Conservation (phyloP, 2,888 invertebrate species). For the Microctonus aethiopoides region DNA sequence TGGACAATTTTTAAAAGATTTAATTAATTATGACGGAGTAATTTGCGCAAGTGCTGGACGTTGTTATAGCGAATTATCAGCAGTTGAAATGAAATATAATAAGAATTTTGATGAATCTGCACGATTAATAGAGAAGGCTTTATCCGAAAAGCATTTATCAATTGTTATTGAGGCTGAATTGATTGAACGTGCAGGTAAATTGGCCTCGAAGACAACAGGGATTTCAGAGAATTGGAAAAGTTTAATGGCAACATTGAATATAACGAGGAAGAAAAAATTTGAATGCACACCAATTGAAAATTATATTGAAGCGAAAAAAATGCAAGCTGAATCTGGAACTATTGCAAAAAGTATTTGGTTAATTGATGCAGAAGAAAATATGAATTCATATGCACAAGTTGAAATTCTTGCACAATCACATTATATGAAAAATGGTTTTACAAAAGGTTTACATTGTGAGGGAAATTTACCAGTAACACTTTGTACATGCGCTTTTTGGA, state of each 20-base stretch:
- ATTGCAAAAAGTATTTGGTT: conserved; percentile 55
- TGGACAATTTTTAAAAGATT: neutral
- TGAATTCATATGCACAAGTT: conserved; percentile 50
- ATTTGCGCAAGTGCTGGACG: neutral
- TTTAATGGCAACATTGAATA: conserved; percentile 27
- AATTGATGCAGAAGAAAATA: conserved; percentile 36
- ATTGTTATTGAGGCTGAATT: conserved; percentile 39
- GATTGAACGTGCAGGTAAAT: conserved; percentile 50
- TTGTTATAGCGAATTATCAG: neutral
- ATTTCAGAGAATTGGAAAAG: conserved; percentile 42
- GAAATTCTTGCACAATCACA: conserved; percentile 56
- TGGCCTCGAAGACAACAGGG: conserved; percentile 47
- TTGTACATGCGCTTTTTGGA: conserved; percentile 81
- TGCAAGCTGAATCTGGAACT: conserved; percentile 31
- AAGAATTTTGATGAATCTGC: neutral
- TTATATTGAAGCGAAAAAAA: conserved; percentile 38
- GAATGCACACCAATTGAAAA: conserved; percentile 24
- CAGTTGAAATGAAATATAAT: neutral
- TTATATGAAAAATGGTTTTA: conserved; percentile 44
- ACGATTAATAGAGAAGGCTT: neutral
- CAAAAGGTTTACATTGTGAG: conserved; percentile 74
- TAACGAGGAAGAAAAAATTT: conserved; percentile 8
- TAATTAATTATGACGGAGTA: neutral
- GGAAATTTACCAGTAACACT: conserved; percentile 74
- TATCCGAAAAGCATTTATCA: neutral